Base-by-base conservation (phyloP, 2,888 invertebrate genomes). In the Tetropium fuscum region DNA sequence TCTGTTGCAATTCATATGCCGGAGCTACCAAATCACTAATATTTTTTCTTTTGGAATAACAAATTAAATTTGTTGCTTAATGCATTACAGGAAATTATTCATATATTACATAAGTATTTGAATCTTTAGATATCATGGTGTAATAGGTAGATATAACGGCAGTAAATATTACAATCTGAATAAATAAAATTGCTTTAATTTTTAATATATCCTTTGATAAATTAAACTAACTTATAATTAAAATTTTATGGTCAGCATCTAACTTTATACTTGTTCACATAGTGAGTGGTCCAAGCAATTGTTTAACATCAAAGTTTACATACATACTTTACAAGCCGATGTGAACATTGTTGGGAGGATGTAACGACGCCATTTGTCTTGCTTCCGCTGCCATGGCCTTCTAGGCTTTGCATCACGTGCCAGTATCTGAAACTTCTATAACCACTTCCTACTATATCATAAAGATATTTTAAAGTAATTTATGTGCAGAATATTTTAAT, bases 321-420 rank as follows among this genome's bases (percentile, higher is more conserved):
- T 27, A 6, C 18, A n/a, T 25, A 34, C 36, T 22, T 45, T 32
- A 16, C n/a, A 20, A 10, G 20, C 38, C 10, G 25, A 11, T 11
- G 47, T 43, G 54, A 51, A 56, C 45, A 41, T 53, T 34, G 20
- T 40, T 58, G 55, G 49, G 11, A 15, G 36, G 49, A 40, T 59
- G 57, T 60, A 60, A 64, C 53, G 51, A 38, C 53, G 55, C 53
- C 48, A 48, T 59, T 59, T 54, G 59, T 54, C 59, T 59, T 58
- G 25, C 43, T 58, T 55, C 55, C 54, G 51, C 51, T 53, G 20
- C 58, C 59, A 54, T 57, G 40, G 58, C 60, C 49, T 58, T 54
- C 58, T 53, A 53, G 51, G 54, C 58, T 64, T 55, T 64, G 54
- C 60, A 51, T 64, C 63, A 67, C 63, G 64, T 63, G 58, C 56